Percentiles rank a stretch among this genome's conserved stretches.
phyloP scores from a whole-genome alignment of 1,140 invertebrate genomes.

The Drosophila seguyi region DNA sequence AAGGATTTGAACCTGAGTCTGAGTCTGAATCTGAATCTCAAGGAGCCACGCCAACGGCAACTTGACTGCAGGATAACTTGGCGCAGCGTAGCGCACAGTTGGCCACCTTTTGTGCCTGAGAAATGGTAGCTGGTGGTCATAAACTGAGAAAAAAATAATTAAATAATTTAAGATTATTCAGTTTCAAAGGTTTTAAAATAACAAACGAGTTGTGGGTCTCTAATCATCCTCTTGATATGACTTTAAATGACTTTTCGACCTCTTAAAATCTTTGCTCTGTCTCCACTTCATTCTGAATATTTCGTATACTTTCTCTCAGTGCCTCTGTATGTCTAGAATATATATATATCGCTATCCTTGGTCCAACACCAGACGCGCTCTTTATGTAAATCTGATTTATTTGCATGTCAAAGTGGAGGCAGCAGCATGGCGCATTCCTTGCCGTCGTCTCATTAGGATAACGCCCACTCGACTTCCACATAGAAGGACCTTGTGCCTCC shows the following conservation, averaged over 20 bases:
- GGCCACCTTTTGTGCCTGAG: constrained; percentile 53
- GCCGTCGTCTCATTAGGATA: constrained; percentile 62
- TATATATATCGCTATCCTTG: constrained; percentile 30
- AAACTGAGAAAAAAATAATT: constrained; percentile 1
- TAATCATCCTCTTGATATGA: not conserved
- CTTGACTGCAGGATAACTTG: constrained; percentile 40
- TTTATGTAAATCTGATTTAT: constrained; percentile 85
- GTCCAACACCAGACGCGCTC: constrained; percentile 25
- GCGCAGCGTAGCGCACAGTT: constrained; percentile 41
- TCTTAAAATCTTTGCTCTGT: not conserved
- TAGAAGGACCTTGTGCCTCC: constrained; percentile 5
- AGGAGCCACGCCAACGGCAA: constrained; percentile 29
- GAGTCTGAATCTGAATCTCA: constrained; percentile 34
- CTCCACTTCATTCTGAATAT: not conserved
- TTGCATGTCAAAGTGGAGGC: constrained; percentile 80
- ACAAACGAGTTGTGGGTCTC: not conserved
- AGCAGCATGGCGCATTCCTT: constrained; percentile 33
- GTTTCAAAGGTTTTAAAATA: not conserved
- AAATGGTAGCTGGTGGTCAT: constrained; percentile 29
- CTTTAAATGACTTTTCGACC: not conserved
- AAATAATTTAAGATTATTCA: not conserved
- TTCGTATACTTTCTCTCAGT: not conserved
- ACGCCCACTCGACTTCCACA: not conserved
- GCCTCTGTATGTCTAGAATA: constrained; percentile 31
- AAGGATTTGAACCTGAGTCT: constrained; percentile 9